Conservation (phyloP, 2,888 invertebrate species). For the Capitulum mitella region DNA sequence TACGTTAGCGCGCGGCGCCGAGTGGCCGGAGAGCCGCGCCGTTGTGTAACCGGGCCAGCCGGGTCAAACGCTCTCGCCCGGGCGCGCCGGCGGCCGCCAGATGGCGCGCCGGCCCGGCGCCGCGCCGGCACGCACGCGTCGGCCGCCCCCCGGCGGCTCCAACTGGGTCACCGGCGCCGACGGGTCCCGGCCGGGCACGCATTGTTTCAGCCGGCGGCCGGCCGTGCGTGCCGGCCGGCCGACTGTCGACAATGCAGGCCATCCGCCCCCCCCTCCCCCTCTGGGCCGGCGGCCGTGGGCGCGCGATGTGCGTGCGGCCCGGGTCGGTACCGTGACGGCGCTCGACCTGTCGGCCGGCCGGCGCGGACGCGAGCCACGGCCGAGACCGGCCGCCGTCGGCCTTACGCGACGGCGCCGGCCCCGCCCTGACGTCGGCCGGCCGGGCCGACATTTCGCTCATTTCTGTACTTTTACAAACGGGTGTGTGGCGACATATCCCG, state of each 20-base stretch:
- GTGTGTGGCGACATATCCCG: neutral
- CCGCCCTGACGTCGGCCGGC: too few species aligned
- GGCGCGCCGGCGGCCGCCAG: neutral
- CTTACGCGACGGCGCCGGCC: too few species aligned
- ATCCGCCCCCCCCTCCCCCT: neutral
- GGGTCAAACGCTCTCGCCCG: neutral
- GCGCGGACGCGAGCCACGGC: too few species aligned
- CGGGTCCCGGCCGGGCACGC: too few species aligned
- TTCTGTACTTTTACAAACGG: neutral
- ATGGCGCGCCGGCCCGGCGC: neutral
- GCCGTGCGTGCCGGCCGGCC: too few species aligned
- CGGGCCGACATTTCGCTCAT: too few species aligned
- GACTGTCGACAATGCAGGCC: neutral
- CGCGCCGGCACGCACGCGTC: neutral
- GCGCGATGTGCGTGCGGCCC: neutral
- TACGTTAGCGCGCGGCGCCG: too few species aligned
- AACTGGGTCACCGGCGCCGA: neutral
- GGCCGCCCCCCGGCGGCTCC: neutral
- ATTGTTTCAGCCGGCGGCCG: neutral
- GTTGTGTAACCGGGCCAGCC: constrained; percentile 9
- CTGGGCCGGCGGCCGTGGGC: neutral
- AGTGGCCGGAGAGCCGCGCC: neutral
- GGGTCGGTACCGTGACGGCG: too few species aligned
- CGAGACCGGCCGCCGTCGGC: too few species aligned
- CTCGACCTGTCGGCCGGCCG: too few species aligned